phyloP scores from a whole-genome alignment of 2,888 invertebrate genomes.

The Melanostoma mellinum region DNA sequence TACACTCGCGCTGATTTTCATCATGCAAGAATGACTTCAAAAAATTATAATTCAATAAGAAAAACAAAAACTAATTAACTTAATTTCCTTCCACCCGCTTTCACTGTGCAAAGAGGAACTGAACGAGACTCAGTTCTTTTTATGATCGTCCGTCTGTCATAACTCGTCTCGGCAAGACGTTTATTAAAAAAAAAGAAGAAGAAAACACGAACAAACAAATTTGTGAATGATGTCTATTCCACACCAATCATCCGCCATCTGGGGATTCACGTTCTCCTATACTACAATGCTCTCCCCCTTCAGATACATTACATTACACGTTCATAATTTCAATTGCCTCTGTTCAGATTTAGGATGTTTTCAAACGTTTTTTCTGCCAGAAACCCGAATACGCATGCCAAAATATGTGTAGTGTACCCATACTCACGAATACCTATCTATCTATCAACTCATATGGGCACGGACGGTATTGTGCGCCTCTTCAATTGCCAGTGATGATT shows the following conservation, averaged over 20 bases:
- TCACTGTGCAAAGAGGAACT: constrained; percentile 1
- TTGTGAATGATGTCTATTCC: constrained; percentile 51
- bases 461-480: constrained; percentile 20
- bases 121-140: constrained; percentile 26
- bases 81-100: constrained; percentile 50
- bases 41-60: constrained; percentile 70
- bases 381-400: constrained; percentile 48
- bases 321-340: constrained; percentile 67
- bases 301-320: constrained; percentile 57
- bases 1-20: constrained; percentile 54
- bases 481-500: constrained; percentile 19
- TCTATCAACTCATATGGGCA: constrained; percentile 1
- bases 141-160: constrained; percentile 64
- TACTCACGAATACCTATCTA: constrained; percentile 7
- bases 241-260: constrained; percentile 56
- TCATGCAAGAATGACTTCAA: constrained; percentile 37
- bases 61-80: constrained; percentile 62
- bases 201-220: background rate
- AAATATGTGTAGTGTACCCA: background rate
- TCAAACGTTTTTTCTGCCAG: constrained; percentile 53
- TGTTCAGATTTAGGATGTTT: constrained; percentile 69
- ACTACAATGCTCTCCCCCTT: constrained; percentile 10
- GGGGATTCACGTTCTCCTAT: constrained; percentile 23
- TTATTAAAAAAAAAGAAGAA: constrained; percentile 20
- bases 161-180: constrained; percentile 53